Conservation (phyloP, 2,797 vertebrate genomes). For the Bovichtus variegatus region DNA sequence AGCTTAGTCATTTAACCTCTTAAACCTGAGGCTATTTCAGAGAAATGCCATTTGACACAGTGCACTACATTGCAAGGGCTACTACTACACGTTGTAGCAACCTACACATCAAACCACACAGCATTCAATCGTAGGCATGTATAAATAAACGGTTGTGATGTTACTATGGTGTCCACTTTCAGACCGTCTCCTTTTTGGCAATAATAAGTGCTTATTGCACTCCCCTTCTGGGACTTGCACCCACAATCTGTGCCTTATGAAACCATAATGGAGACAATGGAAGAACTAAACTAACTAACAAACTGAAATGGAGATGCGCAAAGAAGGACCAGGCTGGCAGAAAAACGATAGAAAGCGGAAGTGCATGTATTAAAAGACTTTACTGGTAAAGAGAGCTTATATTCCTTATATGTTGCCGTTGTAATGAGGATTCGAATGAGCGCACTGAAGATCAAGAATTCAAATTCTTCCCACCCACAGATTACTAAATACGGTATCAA, state of each 20-base stretch:
- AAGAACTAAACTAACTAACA: neutral
- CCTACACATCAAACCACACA: too few relatives aligned
- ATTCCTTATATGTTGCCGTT: neutral
- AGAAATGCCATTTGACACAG: neutral
- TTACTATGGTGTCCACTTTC: neutral
- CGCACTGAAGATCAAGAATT: neutral
- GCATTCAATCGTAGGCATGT: too few relatives aligned
- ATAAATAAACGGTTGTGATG: neutral
- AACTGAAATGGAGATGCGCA: too few relatives aligned
- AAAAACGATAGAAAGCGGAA: neutral
- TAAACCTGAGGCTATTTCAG: neutral
- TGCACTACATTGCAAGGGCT: neutral
- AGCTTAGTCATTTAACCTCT: slow-evolving; percentile 6
- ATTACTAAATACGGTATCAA: too few relatives aligned
- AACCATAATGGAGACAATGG: neutral
- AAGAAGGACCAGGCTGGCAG: neutral
- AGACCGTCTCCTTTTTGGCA: neutral
- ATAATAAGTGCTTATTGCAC: slow-evolving; percentile 7
- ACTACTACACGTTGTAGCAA: neutral
- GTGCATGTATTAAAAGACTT: neutral
- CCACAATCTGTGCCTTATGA: neutral
- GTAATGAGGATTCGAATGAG: neutral
- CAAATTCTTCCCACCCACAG: neutral
- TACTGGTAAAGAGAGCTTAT: neutral
- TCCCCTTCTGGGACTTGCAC: neutral